Evolutionary conservation across 2,888 invertebrate species (phyloP).

Genomic region (Melipona bicolor): DNA sequence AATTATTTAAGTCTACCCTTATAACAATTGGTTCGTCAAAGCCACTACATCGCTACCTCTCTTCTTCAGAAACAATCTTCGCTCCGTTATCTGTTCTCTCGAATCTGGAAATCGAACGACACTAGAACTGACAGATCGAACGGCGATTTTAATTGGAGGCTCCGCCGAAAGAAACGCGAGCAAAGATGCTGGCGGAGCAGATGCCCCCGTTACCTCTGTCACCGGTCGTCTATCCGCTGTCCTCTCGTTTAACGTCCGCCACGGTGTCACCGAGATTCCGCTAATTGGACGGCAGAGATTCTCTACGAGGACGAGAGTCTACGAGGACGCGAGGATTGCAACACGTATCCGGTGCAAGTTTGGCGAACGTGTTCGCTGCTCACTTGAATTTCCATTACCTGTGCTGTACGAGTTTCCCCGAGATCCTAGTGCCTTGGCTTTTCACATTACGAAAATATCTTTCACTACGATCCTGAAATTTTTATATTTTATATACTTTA

Average conservation of each 20-base stretch:
- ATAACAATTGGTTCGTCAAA: neutral
- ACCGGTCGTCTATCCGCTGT: slow-evolving; percentile 62
- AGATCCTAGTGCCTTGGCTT: neutral
- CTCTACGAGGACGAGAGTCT: slow-evolving; percentile 5
- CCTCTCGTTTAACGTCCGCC: slow-evolving; percentile 71
- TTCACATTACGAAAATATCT: no score
- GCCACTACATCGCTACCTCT: neutral
- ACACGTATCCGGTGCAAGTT: neutral
- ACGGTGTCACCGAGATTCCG: slow-evolving; percentile 71
- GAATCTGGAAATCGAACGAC: slow-evolving; percentile 43
- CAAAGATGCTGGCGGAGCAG: slow-evolving; percentile 46
- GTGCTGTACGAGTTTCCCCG: neutral
- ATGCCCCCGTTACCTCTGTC: slow-evolving; percentile 79
- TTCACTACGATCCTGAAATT: no score
- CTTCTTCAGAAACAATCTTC: neutral
- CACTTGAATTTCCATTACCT: neutral
- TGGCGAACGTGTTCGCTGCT: neutral
- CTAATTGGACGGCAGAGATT: slow-evolving; percentile 81
- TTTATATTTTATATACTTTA: no score
- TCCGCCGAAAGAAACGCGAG: slow-evolving; percentile 45
- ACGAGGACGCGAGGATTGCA: neutral
- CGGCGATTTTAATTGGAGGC: slow-evolving; percentile 63
- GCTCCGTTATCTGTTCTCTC: slow-evolving; percentile 42
- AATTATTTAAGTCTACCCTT: neutral
- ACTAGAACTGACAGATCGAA: no score